phyloP scores from a whole-genome alignment of 2,797 vertebrate species.

The Rhinella marina region DNA sequence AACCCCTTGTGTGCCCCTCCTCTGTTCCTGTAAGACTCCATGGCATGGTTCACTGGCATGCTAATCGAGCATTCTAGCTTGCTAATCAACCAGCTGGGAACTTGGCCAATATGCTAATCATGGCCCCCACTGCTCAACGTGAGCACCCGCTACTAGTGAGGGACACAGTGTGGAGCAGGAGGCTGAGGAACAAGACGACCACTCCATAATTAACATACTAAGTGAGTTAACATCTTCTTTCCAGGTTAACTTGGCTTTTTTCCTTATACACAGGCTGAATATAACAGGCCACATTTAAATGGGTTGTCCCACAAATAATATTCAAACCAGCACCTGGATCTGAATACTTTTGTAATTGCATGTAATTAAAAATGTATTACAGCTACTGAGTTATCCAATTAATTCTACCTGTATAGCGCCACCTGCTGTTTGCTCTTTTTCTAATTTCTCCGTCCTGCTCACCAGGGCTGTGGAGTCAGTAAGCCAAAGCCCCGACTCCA shows the following conservation, averaged over 20 bases:
- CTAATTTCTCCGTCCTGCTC: no score
- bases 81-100: constrained; percentile 24
- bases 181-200: background rate
- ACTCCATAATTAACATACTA: background rate
- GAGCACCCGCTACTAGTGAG: background rate
- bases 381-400: no score
- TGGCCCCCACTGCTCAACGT: background rate
- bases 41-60: constrained; percentile 4
- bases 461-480: no score
- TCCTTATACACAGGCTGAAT: background rate
- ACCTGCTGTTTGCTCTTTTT: no score
- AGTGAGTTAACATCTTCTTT: background rate
- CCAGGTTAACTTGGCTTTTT: background rate
- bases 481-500: no score
- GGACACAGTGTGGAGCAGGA: background rate
- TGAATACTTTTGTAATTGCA: no score
- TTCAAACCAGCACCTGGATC: no score
- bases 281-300: no score
- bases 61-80: constrained; percentile 16
- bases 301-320: no score
- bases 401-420: no score
- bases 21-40: background rate
- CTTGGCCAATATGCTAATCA: constrained; percentile 16
- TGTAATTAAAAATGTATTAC: no score
- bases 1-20: background rate